phyloP scores from a whole-genome alignment of 2,888 invertebrate genomes.

The Drosophila kokeensis region DNA sequence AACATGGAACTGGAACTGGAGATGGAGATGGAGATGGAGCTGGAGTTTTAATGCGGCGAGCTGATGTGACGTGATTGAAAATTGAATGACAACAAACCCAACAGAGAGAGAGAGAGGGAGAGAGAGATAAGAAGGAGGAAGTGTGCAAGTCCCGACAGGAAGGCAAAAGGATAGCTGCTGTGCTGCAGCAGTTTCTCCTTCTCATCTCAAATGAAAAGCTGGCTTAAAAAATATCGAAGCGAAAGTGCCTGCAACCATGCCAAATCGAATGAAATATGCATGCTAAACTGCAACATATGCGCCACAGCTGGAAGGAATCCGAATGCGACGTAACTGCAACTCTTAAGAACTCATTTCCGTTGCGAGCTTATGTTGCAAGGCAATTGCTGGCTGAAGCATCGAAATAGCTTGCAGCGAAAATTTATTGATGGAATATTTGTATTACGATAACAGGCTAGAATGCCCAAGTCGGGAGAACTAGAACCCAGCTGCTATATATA shows the following conservation, averaged over 20 bases:
- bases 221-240: conserved; percentile 34
- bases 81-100: conserved; percentile 27
- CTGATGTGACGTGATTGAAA: conserved; percentile 46
- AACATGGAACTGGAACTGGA: conserved; percentile 6
- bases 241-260: conserved; percentile 27
- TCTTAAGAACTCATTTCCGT: conserved; percentile 3
- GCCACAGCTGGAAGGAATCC: neutral
- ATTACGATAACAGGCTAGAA: no score
- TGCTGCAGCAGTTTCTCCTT: conserved; percentile 27
- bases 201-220: conserved; percentile 20
- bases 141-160: conserved; percentile 2
- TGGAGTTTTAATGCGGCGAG: neutral
- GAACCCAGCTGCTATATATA: neutral
- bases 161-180: conserved; percentile 29
- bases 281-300: neutral
- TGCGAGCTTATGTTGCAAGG: neutral
- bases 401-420: neutral
- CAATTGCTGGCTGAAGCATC: neutral
- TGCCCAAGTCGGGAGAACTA: no score
- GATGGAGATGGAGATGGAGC: conserved; percentile 4
- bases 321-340: neutral
- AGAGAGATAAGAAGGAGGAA: no score
- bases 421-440: neutral
- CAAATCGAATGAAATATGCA: conserved; percentile 24
- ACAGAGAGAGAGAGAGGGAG: no score